A percentile compares a stretch with the other conserved stretches of the same genome.
Conservation (phyloP, 2,113 vertebrate genomes). For the Bambusicola thoracicus region DNA sequence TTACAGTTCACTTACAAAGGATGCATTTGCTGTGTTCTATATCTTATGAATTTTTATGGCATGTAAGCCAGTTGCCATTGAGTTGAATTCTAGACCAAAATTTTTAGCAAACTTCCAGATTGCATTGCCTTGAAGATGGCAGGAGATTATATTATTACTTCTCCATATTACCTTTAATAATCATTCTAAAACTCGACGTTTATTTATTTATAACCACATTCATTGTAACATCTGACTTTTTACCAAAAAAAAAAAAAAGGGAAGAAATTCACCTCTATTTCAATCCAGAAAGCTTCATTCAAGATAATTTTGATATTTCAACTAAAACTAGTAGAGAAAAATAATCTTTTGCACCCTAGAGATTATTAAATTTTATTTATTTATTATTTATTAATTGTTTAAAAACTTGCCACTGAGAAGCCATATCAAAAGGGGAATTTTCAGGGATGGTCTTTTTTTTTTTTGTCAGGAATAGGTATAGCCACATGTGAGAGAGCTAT, state of each 20-base stretch:
- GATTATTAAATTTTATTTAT: neutral
- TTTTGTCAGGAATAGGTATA: neutral
- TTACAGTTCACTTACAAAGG: slow-evolving; percentile 55
- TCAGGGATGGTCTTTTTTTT: neutral
- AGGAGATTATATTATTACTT: neutral
- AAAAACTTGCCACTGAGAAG: neutral
- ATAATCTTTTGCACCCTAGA: neutral
- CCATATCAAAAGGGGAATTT: neutral
- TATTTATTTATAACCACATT: neutral
- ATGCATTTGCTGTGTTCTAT: slow-evolving; percentile 14
- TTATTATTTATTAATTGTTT: too few species aligned
- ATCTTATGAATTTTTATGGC: slow-evolving; percentile 44
- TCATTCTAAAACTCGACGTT: neutral
- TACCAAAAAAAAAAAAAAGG: neutral
- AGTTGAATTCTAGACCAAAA: slow-evolving; percentile 31
- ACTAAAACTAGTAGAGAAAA: neutral
- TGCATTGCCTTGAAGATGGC: neutral
- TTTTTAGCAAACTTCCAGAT: neutral
- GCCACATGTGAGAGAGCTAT: neutral
- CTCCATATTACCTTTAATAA: neutral
- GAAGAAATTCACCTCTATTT: neutral
- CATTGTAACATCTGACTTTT: neutral
- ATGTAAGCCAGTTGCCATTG: neutral
- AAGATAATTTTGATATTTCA: neutral
- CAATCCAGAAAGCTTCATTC: neutral